Percentiles rank a stretch among this genome's conserved stretches.
These are phyloP conservation scores for Manis javanica DNA, from an alignment of 2,797 vertebrate species.

Conservation along the genomic window DNA sequence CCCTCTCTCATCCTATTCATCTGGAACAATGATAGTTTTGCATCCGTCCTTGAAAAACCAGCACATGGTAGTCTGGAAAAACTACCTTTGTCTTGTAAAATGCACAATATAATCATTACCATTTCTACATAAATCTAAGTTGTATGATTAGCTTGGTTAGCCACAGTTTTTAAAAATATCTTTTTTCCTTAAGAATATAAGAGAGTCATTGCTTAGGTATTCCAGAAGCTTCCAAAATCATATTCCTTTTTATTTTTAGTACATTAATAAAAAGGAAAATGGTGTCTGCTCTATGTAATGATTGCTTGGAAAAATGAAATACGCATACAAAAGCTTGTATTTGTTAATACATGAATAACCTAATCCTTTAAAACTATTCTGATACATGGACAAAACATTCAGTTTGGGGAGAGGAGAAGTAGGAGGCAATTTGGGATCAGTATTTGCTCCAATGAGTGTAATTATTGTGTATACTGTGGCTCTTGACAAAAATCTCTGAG, in stretches of 20 bases:
- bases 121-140: constrained; percentile 57
- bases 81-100: constrained; percentile 64
- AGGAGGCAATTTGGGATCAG: constrained; percentile 72
- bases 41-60: constrained; percentile 65
- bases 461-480: constrained; percentile 84
- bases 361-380: constrained; percentile 53
- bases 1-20: constrained; percentile 54
- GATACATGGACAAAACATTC: constrained; percentile 45
- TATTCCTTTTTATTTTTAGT: background rate
- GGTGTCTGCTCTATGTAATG: background rate
- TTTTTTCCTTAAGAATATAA: background rate
- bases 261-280: constrained; percentile 30
- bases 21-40: constrained; percentile 61
- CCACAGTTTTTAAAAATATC: background rate
- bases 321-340: constrained; percentile 1
- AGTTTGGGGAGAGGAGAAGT: constrained; percentile 50
- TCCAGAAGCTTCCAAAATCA: constrained; percentile 34
- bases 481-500: constrained; percentile 82
- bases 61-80: constrained; percentile 71
- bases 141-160: constrained; percentile 14
- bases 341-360: constrained; percentile 50
- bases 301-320: constrained; percentile 61
- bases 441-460: constrained; percentile 83
- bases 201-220: background rate
- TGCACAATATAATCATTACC: constrained; percentile 26